These are phyloP conservation scores for Ostrea edulis DNA, from an alignment of 1,140 invertebrate species.

Conservation along the genomic window DNA sequence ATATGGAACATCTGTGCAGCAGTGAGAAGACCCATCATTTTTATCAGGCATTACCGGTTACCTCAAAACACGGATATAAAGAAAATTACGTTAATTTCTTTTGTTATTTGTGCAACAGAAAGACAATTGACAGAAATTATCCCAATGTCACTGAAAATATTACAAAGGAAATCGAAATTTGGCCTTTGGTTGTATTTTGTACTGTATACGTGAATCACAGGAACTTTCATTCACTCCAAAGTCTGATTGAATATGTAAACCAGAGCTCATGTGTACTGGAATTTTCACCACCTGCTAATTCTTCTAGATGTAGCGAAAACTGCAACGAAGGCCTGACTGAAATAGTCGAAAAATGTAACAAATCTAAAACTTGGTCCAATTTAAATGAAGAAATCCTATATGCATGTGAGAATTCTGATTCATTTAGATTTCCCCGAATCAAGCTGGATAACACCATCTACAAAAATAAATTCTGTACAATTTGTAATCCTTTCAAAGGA, in stretches of 20 bases:
- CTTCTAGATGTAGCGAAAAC: background rate
- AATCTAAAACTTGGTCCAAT: background rate
- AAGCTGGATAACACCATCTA: background rate
- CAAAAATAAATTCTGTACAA: background rate
- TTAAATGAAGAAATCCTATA: background rate
- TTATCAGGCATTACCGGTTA: constrained; percentile 11
- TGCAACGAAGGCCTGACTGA: background rate
- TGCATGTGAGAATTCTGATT: background rate
- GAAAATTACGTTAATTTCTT: background rate
- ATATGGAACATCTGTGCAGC: background rate
- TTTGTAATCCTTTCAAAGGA: background rate
- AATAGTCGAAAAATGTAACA: background rate
- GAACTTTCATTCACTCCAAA: background rate
- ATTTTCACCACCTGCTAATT: background rate
- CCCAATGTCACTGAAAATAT: background rate
- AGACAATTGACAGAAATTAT: background rate
- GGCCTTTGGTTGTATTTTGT: background rate
- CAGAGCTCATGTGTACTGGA: background rate
- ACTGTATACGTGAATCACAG: background rate
- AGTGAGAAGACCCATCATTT: background rate
- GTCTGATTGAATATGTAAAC: background rate
- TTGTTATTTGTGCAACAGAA: constrained; percentile 6
- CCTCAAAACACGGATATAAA: background rate
- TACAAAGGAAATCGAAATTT: background rate
- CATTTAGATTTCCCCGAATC: background rate